Conservation (phyloP, 2,113 vertebrate species). For the Corythornis vintsioides region DNA sequence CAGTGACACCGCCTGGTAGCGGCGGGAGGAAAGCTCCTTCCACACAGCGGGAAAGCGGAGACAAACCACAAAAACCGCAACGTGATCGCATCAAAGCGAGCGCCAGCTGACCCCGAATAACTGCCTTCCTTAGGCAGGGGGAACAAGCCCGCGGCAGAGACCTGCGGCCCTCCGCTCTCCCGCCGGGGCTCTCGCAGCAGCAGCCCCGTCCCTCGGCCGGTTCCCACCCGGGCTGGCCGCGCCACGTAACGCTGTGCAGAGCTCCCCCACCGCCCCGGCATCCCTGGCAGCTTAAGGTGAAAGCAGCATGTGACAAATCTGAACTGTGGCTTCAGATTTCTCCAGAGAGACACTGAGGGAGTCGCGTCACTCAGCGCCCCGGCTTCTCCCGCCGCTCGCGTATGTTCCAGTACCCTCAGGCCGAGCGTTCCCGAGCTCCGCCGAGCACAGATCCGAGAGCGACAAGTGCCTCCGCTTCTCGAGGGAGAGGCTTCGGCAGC, state of each 20-base stretch:
- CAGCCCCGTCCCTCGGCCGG: not conserved
- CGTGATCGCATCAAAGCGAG: too few species aligned
- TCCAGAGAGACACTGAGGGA: not conserved
- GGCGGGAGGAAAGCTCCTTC: not conserved
- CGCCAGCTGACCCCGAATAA: accelerated
- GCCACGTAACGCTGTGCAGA: not conserved
- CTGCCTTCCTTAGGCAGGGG: accelerated
- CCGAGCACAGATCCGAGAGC: not conserved
- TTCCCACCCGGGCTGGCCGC: not conserved
- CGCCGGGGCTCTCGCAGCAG: not conserved
- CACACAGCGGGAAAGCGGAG: not conserved
- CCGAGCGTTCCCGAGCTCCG: not conserved
- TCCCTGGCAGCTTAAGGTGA: accelerated
- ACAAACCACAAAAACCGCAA: not conserved
- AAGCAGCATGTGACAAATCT: accelerated
- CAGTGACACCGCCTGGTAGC: not conserved
- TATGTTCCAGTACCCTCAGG: not conserved
- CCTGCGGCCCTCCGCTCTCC: not conserved
- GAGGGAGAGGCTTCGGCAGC: too few species aligned
- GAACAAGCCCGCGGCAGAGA: not conserved
- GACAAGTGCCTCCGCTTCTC: not conserved
- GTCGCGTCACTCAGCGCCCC: not conserved
- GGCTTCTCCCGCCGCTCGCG: not conserved
- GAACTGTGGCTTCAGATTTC: accelerated
- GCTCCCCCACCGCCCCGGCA: not conserved